Percentiles rank a stretch among this genome's conserved stretches.
Conservation (phyloP, 1,140 invertebrate genomes). For the Laodelphax striatellus region DNA sequence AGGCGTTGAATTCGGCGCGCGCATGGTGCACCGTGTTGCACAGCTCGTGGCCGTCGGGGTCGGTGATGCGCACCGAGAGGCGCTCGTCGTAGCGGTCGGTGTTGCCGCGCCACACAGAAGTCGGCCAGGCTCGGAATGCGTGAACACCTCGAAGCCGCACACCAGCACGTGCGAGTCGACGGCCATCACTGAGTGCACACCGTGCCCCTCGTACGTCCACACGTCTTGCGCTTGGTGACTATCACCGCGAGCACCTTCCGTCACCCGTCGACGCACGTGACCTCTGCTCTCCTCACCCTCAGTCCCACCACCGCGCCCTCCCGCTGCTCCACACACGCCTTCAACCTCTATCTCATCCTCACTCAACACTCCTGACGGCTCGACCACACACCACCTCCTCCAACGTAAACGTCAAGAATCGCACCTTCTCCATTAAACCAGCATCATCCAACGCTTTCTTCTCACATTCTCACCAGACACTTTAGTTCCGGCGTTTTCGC, state of each 20-base stretch:
- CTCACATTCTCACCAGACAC: slow-evolving; percentile 10
- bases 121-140: slow-evolving; percentile 9
- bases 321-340: not conserved
- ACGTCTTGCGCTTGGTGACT: slow-evolving; percentile 8
- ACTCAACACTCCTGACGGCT: slow-evolving; percentile 11
- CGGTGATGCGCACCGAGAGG: slow-evolving; percentile 9
- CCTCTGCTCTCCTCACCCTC: not conserved
- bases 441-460: slow-evolving; percentile 8
- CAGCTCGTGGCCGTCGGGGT: slow-evolving; percentile 14
- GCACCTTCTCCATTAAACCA: slow-evolving; percentile 15
- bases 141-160: slow-evolving; percentile 19
- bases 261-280: slow-evolving; percentile 1
- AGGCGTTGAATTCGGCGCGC: slow-evolving; percentile 11
- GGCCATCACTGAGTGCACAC: slow-evolving; percentile 5
- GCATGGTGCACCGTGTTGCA: slow-evolving; percentile 4
- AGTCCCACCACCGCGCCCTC: slow-evolving; percentile 1
- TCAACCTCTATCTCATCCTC: slow-evolving; percentile 13
- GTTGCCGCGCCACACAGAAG: not conserved
- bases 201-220: slow-evolving; percentile 12
- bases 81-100: slow-evolving; percentile 9
- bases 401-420: slow-evolving; percentile 17
- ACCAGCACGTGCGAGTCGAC: slow-evolving; percentile 9
- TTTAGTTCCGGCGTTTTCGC: not conserved
- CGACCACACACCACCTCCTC: slow-evolving; percentile 9
- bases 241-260: slow-evolving; percentile 8